Percentiles rank a stretch among this genome's conserved stretches.
Evolutionary conservation across 2,797 vertebrate genomes (phyloP).

Genomic region (Fundulus diaphanus): DNA sequence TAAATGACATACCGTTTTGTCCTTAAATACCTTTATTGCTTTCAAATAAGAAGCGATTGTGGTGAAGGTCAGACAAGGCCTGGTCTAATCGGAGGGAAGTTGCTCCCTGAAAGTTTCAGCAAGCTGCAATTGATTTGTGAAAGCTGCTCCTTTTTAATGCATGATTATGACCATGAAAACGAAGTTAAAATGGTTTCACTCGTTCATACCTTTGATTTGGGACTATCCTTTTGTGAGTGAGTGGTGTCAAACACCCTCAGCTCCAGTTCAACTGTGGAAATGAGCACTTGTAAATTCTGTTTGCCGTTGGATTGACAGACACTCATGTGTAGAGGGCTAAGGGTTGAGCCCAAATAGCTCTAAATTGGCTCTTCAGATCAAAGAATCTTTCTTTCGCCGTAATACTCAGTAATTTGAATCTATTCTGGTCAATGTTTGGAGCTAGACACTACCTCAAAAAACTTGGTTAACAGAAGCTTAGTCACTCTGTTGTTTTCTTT

Average conservation of each 20-base stretch:
- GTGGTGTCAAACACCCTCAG: not conserved
- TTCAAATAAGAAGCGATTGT: not conserved
- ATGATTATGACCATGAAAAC: not conserved
- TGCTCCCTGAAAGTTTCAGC: not conserved
- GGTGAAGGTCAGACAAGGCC: not conserved
- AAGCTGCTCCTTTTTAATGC: not conserved
- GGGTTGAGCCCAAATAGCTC: not conserved
- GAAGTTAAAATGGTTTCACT: not conserved
- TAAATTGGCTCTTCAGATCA: slow-evolving; percentile 10
- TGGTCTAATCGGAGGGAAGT: not conserved
- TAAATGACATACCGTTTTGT: not conserved
- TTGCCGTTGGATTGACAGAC: slow-evolving; percentile 1
- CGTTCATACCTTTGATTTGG: not conserved
- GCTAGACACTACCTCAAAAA: not conserved
- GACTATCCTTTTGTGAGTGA: not conserved
- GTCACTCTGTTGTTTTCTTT: not conserved
- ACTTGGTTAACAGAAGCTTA: not conserved
- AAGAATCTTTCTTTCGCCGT: not conserved
- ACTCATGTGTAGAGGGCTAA: not conserved
- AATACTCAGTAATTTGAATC: slow-evolving; percentile 9
- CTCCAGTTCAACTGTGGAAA: not conserved
- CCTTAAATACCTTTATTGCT: not conserved
- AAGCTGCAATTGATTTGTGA: not conserved
- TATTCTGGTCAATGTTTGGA: not conserved
- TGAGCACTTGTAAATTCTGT: slow-evolving; percentile 8